These are phyloP conservation scores for Orthosia gothica DNA, from an alignment of 2,888 invertebrate species.

Conservation along the genomic window DNA sequence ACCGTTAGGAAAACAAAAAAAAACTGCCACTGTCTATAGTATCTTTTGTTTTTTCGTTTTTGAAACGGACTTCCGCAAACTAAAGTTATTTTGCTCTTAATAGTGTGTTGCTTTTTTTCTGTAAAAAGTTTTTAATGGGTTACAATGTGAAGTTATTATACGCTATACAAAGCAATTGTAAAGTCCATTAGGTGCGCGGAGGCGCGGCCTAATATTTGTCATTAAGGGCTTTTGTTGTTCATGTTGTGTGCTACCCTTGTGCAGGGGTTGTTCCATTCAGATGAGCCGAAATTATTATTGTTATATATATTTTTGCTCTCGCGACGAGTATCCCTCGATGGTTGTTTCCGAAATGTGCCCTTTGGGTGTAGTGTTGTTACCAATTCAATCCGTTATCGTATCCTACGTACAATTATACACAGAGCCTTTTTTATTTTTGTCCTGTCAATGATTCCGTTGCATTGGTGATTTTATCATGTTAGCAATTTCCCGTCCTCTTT, in stretches of 20 bases:
- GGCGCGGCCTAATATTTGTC: conserved; percentile 87
- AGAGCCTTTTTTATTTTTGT: conserved; percentile 5
- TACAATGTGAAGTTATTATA: conserved; percentile 76
- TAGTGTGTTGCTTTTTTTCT: not conserved
- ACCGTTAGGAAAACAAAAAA: too few relatives aligned
- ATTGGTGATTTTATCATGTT: conserved; percentile 66
- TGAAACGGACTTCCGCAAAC: too few relatives aligned
- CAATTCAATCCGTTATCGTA: conserved; percentile 43
- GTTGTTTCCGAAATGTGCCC: conserved; percentile 83
- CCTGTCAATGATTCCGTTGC: conserved; percentile 30
- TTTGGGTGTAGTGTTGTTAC: conserved; percentile 77
- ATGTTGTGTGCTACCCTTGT: conserved; percentile 77
- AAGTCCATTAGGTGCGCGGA: conserved; percentile 86
- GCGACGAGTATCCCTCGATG: conserved; percentile 78
- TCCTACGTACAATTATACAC: conserved; percentile 17
- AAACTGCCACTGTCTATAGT: too few relatives aligned
- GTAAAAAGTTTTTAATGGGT: conserved; percentile 63
- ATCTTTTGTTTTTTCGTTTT: too few relatives aligned
- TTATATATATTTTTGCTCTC: conserved; percentile 82
- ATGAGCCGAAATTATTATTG: conserved; percentile 84
- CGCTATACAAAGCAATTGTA: conserved; percentile 83
- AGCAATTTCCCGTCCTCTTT: conserved; percentile 74
- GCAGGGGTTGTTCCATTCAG: conserved; percentile 78
- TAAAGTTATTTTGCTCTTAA: too few relatives aligned
- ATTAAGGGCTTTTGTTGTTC: conserved; percentile 87